phyloP scores from a whole-genome alignment of 1,140 invertebrate genomes.

The Drosophila sechellia region DNA sequence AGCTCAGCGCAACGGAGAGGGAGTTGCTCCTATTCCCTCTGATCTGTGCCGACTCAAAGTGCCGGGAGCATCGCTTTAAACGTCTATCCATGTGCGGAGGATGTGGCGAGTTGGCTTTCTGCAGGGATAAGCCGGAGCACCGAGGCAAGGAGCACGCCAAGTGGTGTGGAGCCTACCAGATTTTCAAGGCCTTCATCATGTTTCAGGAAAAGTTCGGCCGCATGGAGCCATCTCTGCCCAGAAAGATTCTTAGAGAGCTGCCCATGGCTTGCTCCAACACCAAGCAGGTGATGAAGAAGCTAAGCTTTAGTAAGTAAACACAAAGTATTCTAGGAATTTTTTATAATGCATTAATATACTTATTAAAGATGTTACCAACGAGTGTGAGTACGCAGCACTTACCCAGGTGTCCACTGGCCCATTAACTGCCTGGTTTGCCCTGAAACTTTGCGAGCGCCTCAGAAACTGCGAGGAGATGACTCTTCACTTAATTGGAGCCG shows the following conservation, averaged over 20 bases:
- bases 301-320: conserved; percentile 53
- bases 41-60: conserved; percentile 86
- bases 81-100: conserved; percentile 85
- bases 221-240: conserved; percentile 86
- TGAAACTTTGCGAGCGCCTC: conserved; percentile 85
- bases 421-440: conserved; percentile 87
- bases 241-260: conserved; percentile 81
- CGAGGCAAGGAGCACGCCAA: conserved; percentile 83
- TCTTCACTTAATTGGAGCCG: conserved; percentile 85
- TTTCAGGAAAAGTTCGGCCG: conserved; percentile 86
- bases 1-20: conserved; percentile 87
- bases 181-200: conserved; percentile 86
- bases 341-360: no score
- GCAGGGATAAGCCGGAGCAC: conserved; percentile 84
- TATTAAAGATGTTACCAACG: conserved; percentile 84
- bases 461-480: conserved; percentile 61
- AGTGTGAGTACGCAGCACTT: conserved; percentile 87
- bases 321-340: no score
- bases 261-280: conserved; percentile 62
- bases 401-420: conserved; percentile 88
- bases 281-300: conserved; percentile 57
- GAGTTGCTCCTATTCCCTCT: conserved; percentile 89
- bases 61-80: conserved; percentile 85
- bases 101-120: conserved; percentile 87
- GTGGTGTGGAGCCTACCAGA: conserved; percentile 86